These are phyloP conservation scores for Accipiter cooperii DNA, from an alignment of 2,113 vertebrate genomes.

Conservation along the genomic window DNA sequence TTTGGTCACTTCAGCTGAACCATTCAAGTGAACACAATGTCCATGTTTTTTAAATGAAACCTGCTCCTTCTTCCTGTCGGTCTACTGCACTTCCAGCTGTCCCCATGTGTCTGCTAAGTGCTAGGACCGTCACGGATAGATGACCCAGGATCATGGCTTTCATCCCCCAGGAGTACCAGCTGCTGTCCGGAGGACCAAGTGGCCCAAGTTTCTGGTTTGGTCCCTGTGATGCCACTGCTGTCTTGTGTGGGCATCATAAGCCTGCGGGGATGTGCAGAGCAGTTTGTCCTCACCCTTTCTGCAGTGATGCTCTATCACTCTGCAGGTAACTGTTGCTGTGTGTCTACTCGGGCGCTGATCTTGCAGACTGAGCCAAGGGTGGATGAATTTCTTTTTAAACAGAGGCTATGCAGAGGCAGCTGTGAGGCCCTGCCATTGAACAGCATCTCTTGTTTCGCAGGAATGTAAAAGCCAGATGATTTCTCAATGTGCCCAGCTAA, in stretches of 20 bases:
- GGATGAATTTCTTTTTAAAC: background rate
- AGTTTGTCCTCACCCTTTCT: background rate
- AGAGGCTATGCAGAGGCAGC: background rate
- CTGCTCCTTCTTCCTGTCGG: background rate
- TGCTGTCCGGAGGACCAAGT: background rate
- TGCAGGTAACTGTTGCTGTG: background rate
- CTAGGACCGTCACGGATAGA: background rate
- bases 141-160: background rate
- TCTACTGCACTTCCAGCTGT: background rate
- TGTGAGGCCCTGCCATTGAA: background rate
- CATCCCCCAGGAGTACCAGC: background rate
- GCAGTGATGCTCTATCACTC: background rate
- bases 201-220: background rate
- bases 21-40: background rate
- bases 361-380: background rate
- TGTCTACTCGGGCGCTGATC: background rate
- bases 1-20: background rate
- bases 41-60: background rate
- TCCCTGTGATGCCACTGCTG: background rate
- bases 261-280: accelerated
- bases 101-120: background rate
- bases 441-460: background rate
- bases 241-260: background rate
- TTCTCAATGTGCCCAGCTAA: background rate
- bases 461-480: background rate